Evolutionary conservation across 2,113 vertebrate species (phyloP).

Genomic region (Numida meleagris): DNA sequence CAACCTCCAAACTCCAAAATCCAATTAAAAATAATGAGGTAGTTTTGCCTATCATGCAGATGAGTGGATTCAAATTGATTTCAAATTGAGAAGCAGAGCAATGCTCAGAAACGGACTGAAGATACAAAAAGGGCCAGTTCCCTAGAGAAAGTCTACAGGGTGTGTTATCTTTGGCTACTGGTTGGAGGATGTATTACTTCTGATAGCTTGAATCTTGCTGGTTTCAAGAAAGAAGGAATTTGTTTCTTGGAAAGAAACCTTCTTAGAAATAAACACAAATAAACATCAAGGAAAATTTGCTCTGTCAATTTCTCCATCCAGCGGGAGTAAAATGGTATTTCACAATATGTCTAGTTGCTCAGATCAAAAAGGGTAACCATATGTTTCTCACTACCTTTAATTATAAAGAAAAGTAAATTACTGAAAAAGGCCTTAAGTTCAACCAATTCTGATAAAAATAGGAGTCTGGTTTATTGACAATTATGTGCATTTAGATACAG

Average conservation of each 20-base stretch:
- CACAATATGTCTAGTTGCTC: background rate
- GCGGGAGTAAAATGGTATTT: conserved; percentile 7
- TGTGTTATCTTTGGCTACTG: background rate
- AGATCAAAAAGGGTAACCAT: conserved; percentile 14
- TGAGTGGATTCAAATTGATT: background rate
- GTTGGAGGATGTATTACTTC: background rate
- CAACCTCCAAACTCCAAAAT: background rate
- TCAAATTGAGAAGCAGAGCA: background rate
- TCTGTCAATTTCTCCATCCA: background rate
- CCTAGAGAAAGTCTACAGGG: background rate
- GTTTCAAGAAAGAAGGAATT: background rate
- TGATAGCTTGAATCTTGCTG: background rate
- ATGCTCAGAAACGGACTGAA: background rate
- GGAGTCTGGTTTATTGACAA: conserved; percentile 10
- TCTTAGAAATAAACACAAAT: conserved; percentile 17
- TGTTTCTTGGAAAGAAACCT: background rate
- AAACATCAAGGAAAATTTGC: conserved; percentile 1
- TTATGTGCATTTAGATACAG: conserved; percentile 9
- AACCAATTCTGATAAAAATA: conserved; percentile 34
- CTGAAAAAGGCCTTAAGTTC: conserved; percentile 28
- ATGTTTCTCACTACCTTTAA: conserved; percentile 40
- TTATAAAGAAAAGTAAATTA: conserved; percentile 53
- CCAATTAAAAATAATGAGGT: background rate
- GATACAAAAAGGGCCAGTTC: background rate
- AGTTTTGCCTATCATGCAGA: background rate